Evolutionary conservation across 2,797 vertebrate species (phyloP).

Genomic region (Chelon labrosus): DNA sequence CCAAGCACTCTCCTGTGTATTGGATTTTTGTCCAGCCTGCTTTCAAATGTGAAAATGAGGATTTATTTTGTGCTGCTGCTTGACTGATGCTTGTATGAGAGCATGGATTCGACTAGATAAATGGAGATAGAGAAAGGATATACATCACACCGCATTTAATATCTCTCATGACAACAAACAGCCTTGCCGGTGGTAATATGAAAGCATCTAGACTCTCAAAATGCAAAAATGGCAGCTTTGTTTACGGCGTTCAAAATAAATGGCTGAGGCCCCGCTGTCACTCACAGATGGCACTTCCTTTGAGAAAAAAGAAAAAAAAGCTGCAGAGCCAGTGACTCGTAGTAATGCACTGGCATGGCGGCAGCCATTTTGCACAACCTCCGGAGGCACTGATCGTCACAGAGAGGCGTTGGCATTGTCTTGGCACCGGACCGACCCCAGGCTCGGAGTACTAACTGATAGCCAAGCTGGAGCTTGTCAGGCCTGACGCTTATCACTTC

Average conservation of each 20-base stretch:
- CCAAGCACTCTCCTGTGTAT: slow-evolving; percentile 71
- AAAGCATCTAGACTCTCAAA: slow-evolving; percentile 51
- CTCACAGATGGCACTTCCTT: slow-evolving; percentile 83
- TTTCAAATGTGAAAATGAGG: slow-evolving; percentile 78
- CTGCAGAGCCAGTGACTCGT: slow-evolving; percentile 70
- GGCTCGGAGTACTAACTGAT: slow-evolving; percentile 83
- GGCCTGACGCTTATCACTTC: slow-evolving; percentile 86
- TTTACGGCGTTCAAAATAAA: slow-evolving; percentile 79
- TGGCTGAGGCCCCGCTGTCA: slow-evolving; percentile 79
- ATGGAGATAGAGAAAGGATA: slow-evolving; percentile 63
- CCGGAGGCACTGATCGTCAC: slow-evolving; percentile 79
- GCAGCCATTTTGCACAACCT: slow-evolving; percentile 81
- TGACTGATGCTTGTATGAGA: slow-evolving; percentile 65
- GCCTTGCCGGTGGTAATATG: slow-evolving; percentile 62
- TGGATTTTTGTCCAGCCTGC: slow-evolving; percentile 68
- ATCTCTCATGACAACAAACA: slow-evolving; percentile 69
- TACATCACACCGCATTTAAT: slow-evolving; percentile 68
- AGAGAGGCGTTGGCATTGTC: slow-evolving; percentile 82
- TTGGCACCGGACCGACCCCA: slow-evolving; percentile 82
- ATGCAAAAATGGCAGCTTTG: slow-evolving; percentile 77
- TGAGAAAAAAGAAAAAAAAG: slow-evolving; percentile 52
- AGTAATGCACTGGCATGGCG: slow-evolving; percentile 77
- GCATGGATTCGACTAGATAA: slow-evolving; percentile 60
- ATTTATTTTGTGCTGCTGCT: slow-evolving; percentile 69
- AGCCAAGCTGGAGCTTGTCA: slow-evolving; percentile 84